Conservation (phyloP, 1,140 invertebrate genomes). For the Caenorhabditis brenneri region DNA sequence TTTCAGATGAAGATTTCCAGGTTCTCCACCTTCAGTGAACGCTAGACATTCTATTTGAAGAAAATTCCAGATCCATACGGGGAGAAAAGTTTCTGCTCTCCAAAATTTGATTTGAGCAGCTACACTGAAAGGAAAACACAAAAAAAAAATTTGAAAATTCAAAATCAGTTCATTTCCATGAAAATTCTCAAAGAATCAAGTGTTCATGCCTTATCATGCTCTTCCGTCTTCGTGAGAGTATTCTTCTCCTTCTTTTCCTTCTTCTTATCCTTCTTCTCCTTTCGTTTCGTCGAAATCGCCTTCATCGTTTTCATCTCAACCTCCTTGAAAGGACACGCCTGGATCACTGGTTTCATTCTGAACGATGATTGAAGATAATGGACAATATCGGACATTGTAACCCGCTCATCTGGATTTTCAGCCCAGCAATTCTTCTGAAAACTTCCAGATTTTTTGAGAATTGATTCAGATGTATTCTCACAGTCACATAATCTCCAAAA, state of each 20-base stretch:
- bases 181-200: too few relatives aligned
- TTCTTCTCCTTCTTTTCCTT: background rate
- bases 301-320: background rate
- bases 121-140: too few relatives aligned
- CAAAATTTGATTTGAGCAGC: too few relatives aligned
- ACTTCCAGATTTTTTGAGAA: background rate
- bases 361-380: background rate
- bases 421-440: slow-evolving; percentile 42
- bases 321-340: background rate
- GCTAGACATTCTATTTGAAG: too few relatives aligned
- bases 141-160: too few relatives aligned
- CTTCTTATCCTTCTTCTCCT: slow-evolving; percentile 5
- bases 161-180: too few relatives aligned
- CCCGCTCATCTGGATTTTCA: slow-evolving; percentile 45
- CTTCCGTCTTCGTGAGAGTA: background rate
- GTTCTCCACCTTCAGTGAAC: too few relatives aligned
- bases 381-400: slow-evolving; percentile 1
- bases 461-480: background rate
- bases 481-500: slow-evolving; percentile 10
- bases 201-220: background rate
- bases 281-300: background rate
- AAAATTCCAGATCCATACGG: too few relatives aligned
- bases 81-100: too few relatives aligned
- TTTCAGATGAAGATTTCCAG: too few relatives aligned
- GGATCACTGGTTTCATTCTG: background rate